Conservation (phyloP, 1,140 invertebrate genomes). For the Rhagoletis zephyria region DNA sequence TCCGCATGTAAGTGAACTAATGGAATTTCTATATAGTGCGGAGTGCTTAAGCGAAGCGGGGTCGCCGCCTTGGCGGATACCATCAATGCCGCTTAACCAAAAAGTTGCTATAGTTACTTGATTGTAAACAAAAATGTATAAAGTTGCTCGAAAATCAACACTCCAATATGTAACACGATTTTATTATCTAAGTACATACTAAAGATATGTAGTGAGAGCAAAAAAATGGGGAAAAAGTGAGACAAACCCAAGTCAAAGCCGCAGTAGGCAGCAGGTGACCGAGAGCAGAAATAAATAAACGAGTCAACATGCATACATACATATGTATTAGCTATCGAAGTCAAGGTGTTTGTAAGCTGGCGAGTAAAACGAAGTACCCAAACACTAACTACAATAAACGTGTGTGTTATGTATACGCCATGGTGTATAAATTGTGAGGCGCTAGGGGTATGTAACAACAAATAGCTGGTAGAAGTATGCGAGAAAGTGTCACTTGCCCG, state of each 20-base stretch:
- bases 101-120: constrained; percentile 51
- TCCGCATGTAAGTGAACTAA: constrained; percentile 11
- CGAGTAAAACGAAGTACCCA: neutral
- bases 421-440: neutral
- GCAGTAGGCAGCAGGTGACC: constrained; percentile 17
- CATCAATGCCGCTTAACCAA: neutral
- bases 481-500: constrained; percentile 1
- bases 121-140: constrained; percentile 51
- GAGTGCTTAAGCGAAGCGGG: neutral
- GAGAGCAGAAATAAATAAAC: neutral
- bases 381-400: neutral
- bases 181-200: neutral
- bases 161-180: neutral
- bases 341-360: constrained; percentile 4
- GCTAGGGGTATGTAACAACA: constrained; percentile 2
- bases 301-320: neutral
- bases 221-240: neutral
- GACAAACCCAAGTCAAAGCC: neutral
- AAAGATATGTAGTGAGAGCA: neutral
- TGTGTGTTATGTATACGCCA: neutral
- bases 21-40: constrained; percentile 12
- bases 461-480: neutral
- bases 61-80: neutral
- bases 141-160: constrained; percentile 9
- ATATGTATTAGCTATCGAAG: too few relatives aligned